Conservation (phyloP, 2,797 vertebrate species). For the Malacoctenus gilli region DNA sequence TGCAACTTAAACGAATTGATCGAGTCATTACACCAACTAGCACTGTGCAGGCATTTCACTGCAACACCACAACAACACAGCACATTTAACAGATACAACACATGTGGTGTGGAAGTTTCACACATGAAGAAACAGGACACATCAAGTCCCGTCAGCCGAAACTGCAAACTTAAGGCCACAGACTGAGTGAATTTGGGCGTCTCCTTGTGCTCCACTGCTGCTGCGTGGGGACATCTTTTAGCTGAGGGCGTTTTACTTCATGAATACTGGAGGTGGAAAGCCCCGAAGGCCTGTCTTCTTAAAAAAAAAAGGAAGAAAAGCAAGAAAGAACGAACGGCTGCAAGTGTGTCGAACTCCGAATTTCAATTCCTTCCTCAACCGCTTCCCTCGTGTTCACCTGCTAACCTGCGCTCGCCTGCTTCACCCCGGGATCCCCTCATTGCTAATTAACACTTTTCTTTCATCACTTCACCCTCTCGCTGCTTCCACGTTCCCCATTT, state of each 20-base stretch:
- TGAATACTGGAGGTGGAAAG: slow-evolving; percentile 74
- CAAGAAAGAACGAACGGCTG: slow-evolving; percentile 19
- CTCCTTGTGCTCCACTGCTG: slow-evolving; percentile 32
- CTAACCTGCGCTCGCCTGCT: slow-evolving; percentile 2
- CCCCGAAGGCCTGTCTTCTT: slow-evolving; percentile 67
- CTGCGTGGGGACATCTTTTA: slow-evolving; percentile 67
- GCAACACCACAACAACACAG: too few relatives aligned
- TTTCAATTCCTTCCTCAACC: slow-evolving; percentile 3
- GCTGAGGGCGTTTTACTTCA: slow-evolving; percentile 74
- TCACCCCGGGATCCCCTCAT: not conserved
- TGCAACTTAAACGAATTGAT: too few relatives aligned
- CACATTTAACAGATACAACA: too few relatives aligned
- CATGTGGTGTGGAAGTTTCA: not conserved
- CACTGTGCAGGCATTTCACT: too few relatives aligned
- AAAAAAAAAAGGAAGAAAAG: slow-evolving; percentile 29
- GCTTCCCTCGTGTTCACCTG: not conserved
- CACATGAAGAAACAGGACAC: slow-evolving; percentile 13
- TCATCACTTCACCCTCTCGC: too few relatives aligned
- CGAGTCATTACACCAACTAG: too few relatives aligned
- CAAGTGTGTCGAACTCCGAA: slow-evolving; percentile 35
- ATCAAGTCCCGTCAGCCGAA: slow-evolving; percentile 18
- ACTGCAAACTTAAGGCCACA: slow-evolving; percentile 28
- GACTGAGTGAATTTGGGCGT: slow-evolving; percentile 34
- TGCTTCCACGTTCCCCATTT: too few relatives aligned
- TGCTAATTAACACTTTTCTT: not conserved